Conservation (phyloP, 2,113 vertebrate species). For the Pantherophis guttatus region DNA sequence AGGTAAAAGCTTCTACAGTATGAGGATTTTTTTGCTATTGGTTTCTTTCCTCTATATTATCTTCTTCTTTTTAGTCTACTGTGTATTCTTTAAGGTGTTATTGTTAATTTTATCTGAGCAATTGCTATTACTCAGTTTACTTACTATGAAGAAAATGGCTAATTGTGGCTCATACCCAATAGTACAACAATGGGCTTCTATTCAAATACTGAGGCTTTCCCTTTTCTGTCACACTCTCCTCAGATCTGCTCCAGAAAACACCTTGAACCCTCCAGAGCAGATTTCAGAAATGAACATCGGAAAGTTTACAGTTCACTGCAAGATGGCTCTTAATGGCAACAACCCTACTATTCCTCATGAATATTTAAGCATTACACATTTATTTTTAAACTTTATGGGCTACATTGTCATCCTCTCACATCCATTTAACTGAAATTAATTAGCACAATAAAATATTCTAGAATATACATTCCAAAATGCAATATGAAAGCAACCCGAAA, state of each 20-base stretch:
- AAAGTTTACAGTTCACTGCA: neutral
- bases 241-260: neutral
- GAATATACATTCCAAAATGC: neutral
- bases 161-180: neutral
- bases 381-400: neutral
- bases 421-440: neutral
- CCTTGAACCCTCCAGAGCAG: neutral
- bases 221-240: neutral
- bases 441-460: neutral
- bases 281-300: neutral
- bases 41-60: neutral
- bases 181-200: neutral
- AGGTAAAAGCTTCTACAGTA: neutral
- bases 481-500: neutral
- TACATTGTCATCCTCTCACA: neutral
- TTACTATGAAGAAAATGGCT: neutral
- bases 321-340: neutral
- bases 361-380: neutral
- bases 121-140: neutral
- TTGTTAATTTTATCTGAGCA: neutral
- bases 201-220: neutral
- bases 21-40: neutral
- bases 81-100: neutral
- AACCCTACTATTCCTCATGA: neutral
- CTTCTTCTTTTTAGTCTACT: neutral